Percentiles rank a stretch among this genome's conserved stretches.
phyloP scores from a whole-genome alignment of 2,797 vertebrate species.

The Smutsia temminckii region DNA sequence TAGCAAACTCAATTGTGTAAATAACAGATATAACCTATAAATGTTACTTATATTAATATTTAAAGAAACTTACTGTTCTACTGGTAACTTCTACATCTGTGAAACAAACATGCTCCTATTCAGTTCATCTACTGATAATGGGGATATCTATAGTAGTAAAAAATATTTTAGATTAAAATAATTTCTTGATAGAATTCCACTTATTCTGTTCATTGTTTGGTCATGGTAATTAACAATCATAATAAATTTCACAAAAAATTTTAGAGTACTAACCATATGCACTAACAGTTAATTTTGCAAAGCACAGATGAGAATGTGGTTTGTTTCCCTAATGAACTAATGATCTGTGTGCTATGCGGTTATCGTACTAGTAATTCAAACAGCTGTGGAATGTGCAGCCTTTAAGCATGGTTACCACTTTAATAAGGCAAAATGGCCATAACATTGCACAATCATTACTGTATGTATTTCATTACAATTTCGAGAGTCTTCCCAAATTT shows the following conservation, averaged over 20 bases:
- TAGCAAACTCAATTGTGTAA: conserved; percentile 43
- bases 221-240: conserved; percentile 59
- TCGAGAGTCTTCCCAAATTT: conserved; percentile 17
- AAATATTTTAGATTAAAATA: conserved; percentile 85
- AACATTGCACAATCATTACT: conserved; percentile 57
- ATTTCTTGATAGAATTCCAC: conserved; percentile 48
- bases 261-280: conserved; percentile 64
- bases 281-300: conserved; percentile 46
- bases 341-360: neutral
- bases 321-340: conserved; percentile 43
- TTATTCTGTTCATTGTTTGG: conserved; percentile 71
- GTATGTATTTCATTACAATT: conserved; percentile 39
- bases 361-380: conserved; percentile 56
- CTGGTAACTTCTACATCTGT: conserved; percentile 88
- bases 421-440: conserved; percentile 53
- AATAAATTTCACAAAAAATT: conserved; percentile 30
- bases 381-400: conserved; percentile 61
- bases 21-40: conserved; percentile 56
- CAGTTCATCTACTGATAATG: conserved; percentile 90
- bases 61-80: conserved; percentile 87
- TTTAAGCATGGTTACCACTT: conserved; percentile 23
- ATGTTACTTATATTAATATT: conserved; percentile 76
- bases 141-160: conserved; percentile 87
- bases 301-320: conserved; percentile 44
- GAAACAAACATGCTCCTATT: conserved; percentile 90